Percentiles rank a stretch among this genome's conserved stretches.
Conservation (phyloP, 2,888 invertebrate species). For the Oegoconia quadripuncta region DNA sequence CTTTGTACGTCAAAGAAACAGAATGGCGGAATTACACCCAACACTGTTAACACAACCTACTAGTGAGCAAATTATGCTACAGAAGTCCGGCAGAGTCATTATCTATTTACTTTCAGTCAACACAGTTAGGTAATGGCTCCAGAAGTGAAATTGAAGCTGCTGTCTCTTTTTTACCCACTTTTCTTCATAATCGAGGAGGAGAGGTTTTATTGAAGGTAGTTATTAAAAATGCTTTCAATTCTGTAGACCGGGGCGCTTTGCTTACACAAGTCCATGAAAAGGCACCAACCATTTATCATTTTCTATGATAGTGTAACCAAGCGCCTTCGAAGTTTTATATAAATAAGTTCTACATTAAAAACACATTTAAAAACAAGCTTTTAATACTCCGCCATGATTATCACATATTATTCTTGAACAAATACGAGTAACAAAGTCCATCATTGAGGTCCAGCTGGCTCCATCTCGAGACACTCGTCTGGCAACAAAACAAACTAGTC, state of each 20-base stretch:
- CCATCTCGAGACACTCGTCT: no score
- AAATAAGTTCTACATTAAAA: no score
- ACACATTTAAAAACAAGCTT: no score
- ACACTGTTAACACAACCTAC: background rate
- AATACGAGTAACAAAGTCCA: no score
- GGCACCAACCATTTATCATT: background rate
- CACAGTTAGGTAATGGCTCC: background rate
- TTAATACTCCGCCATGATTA: no score
- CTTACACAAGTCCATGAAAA: background rate
- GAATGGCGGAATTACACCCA: constrained; percentile 1
- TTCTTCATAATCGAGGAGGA: background rate
- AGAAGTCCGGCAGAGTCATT: background rate
- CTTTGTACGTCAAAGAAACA: constrained; percentile 2
- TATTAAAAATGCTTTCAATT: background rate
- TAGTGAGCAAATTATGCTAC: background rate
- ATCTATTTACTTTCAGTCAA: background rate
- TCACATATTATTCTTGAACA: no score
- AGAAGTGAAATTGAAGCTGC: background rate
- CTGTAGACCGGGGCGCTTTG: background rate
- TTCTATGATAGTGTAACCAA: background rate
- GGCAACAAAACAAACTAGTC: no score
- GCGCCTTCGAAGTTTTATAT: background rate
- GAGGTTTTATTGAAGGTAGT: no score
- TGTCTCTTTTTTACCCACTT: background rate
- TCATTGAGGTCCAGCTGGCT: no score